Evolutionary conservation across 1,140 invertebrate genomes (phyloP).

Genomic region (Drosophila grimshawi): DNA sequence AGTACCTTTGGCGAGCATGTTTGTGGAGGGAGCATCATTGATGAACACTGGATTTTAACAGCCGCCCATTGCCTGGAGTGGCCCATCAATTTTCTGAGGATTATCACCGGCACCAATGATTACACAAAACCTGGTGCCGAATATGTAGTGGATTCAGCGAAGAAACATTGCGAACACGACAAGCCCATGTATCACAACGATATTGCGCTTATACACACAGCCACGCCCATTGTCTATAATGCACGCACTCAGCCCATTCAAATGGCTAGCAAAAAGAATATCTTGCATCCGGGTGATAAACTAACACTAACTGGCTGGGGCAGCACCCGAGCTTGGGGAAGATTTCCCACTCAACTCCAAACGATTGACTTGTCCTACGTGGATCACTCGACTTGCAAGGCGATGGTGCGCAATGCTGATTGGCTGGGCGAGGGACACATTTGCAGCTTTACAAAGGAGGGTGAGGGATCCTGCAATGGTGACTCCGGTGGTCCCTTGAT

Average conservation of each 20-base stretch:
- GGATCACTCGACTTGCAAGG: conserved; percentile 49
- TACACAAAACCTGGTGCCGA: conserved; percentile 65
- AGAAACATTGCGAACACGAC: conserved; percentile 73
- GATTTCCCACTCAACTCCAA: conserved; percentile 69
- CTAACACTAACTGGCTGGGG: conserved; percentile 86
- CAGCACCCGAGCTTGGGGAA: conserved; percentile 73
- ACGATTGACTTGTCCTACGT: conserved; percentile 67
- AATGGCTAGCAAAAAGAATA: conserved; percentile 49
- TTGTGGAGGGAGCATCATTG: conserved; percentile 85
- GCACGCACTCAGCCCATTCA: conserved; percentile 84
- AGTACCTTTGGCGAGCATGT: conserved; percentile 75
- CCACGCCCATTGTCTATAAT: conserved; percentile 79
- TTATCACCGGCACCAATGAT: conserved; percentile 70
- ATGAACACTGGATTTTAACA: conserved; percentile 79
- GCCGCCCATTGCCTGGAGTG: conserved; percentile 85
- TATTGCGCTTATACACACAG: conserved; percentile 85
- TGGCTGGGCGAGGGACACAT: conserved; percentile 85
- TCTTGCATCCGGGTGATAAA: conserved; percentile 54
- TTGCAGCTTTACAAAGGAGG: conserved; percentile 86
- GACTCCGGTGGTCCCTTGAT: conserved; percentile 85
- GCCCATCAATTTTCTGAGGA: conserved; percentile 69
- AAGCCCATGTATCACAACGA: conserved; percentile 85
- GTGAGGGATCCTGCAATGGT: conserved; percentile 86
- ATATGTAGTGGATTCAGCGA: conserved; percentile 56
- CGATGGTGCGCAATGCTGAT: conserved; percentile 45